Evolutionary conservation across 2,113 vertebrate genomes (phyloP).

Genomic region (Osmerus eperlanus): DNA sequence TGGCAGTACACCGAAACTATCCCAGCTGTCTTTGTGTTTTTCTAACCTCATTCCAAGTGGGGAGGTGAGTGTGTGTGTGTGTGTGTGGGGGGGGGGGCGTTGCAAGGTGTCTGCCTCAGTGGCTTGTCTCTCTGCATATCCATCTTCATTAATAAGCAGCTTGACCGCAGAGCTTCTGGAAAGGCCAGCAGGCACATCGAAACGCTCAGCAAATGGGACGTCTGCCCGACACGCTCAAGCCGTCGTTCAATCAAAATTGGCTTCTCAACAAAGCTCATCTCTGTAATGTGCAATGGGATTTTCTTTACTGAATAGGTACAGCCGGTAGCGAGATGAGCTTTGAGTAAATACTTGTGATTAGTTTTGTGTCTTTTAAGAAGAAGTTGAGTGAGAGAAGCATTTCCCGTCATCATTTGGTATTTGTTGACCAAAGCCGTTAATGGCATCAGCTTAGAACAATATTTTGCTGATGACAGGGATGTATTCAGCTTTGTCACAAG

Average conservation of each 20-base stretch:
- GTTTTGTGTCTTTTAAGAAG: neutral
- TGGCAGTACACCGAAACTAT: too few species aligned
- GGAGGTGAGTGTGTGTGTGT: neutral
- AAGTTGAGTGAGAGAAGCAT: neutral
- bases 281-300: constrained; percentile 27
- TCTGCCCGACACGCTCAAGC: constrained; percentile 24
- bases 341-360: constrained; percentile 11
- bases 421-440: too few species aligned
- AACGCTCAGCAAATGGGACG: constrained; percentile 31
- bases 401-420: neutral
- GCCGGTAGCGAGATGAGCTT: neutral
- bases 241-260: constrained; percentile 36
- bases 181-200: constrained; percentile 32
- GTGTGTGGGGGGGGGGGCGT: neutral
- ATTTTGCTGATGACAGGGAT: too few species aligned
- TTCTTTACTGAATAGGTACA: constrained; percentile 29
- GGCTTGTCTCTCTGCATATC: constrained; percentile 47
- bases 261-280: constrained; percentile 31
- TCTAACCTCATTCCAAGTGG: neutral
- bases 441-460: too few species aligned
- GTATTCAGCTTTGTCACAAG: too few species aligned
- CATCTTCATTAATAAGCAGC: constrained; percentile 43
- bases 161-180: constrained; percentile 35
- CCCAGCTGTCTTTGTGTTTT: constrained; percentile 1
- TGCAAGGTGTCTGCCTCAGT: constrained; percentile 38